Conservation (phyloP, 92 coral and sea anemone genomes). For the Diadumene lineata region DNA sequence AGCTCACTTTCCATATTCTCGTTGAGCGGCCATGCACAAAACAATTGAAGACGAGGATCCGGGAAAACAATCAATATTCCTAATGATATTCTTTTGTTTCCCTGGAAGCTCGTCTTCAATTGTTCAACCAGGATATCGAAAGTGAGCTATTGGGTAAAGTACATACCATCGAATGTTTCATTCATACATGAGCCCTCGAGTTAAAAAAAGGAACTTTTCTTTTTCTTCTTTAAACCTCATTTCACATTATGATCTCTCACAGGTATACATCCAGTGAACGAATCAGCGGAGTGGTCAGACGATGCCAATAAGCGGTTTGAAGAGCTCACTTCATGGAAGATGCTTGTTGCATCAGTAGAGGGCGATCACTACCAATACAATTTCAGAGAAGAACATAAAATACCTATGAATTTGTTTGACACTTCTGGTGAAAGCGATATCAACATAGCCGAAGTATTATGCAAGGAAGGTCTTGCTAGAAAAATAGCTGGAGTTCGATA, state of each 20-base stretch:
- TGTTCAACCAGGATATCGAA: too few relatives aligned
- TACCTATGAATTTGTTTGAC: constrained; percentile 71
- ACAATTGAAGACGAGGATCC: too few relatives aligned
- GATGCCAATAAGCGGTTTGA: constrained; percentile 64
- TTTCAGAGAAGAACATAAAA: constrained; percentile 53
- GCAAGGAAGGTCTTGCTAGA: constrained; percentile 63
- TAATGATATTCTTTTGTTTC: too few relatives aligned
- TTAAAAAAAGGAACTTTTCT: too few relatives aligned
- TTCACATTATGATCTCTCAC: not conserved
- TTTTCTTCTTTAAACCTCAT: too few relatives aligned
- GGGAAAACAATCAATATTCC: too few relatives aligned
- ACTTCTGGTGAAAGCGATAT: constrained; percentile 72
- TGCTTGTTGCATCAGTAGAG: constrained; percentile 71
- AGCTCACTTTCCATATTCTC: too few relatives aligned
- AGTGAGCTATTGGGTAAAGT: too few relatives aligned
- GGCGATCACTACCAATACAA: constrained; percentile 46
- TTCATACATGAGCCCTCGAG: too few relatives aligned
- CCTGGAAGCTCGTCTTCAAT: too few relatives aligned
- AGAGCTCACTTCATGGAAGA: constrained; percentile 48
- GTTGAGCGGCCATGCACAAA: too few relatives aligned
- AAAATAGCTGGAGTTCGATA: not conserved
- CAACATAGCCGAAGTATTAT: constrained; percentile 61
- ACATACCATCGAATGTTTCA: too few relatives aligned
- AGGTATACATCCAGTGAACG: constrained; percentile 43
- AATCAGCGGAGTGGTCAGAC: constrained; percentile 72